Evolutionary conservation across 2,888 invertebrate species (phyloP).

Genomic region (Melangyna quadrimaculata): DNA sequence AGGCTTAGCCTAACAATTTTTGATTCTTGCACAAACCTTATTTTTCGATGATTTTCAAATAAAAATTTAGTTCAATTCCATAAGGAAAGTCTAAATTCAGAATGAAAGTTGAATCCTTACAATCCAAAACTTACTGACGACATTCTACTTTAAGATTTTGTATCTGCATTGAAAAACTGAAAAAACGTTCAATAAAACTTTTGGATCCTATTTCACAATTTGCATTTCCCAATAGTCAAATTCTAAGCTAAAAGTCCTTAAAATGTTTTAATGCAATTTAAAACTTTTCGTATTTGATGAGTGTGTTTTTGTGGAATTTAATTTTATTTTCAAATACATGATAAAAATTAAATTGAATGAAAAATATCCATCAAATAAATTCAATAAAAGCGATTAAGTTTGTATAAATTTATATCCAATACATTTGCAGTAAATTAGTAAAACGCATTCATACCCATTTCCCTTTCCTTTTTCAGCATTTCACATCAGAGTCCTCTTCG

Average conservation of each 20-base stretch:
- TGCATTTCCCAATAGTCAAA: not conserved
- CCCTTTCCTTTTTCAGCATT: slow-evolving; percentile 14
- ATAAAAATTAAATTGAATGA: slow-evolving; percentile 12
- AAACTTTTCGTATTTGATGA: not conserved
- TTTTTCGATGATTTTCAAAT: no score
- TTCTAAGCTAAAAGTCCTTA: not conserved
- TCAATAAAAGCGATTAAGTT: slow-evolving; percentile 41
- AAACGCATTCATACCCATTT: slow-evolving; percentile 21
- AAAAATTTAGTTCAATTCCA: no score
- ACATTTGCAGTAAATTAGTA: slow-evolving; percentile 59
- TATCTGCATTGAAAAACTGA: no score
- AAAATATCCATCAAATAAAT: slow-evolving; percentile 7
- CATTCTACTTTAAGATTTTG: no score
- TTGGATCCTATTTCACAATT: no score
- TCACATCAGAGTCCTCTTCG: not conserved
- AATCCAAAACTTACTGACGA: no score
- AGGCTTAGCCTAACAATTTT: no score
- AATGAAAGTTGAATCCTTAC: no score
- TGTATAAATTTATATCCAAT: slow-evolving; percentile 18
- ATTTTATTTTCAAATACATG: slow-evolving; percentile 12
- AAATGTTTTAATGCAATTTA: not conserved
- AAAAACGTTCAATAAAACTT: no score
- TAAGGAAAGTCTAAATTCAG: no score
- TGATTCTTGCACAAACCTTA: no score
- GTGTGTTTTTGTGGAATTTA: not conserved